Conservation (phyloP, 2,797 vertebrate genomes). For the Lacerta agilis region DNA sequence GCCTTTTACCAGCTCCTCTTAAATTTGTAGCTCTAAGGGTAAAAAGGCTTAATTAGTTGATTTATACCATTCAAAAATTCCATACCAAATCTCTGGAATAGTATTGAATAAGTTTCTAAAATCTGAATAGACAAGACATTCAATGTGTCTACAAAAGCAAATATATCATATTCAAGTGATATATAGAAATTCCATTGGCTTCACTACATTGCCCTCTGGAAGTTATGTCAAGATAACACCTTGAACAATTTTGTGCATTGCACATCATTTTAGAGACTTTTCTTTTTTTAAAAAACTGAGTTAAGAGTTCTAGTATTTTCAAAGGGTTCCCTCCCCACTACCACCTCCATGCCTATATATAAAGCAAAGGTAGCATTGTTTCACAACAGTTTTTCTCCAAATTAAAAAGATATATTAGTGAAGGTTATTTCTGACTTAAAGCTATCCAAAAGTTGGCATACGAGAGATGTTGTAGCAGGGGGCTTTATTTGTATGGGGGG, state of each 20-base stretch:
- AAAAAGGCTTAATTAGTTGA: background rate
- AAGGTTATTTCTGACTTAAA: background rate
- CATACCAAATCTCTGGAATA: slow-evolving; percentile 15
- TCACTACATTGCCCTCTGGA: slow-evolving; percentile 24
- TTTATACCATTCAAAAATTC: background rate
- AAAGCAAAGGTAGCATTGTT: background rate
- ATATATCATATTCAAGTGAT: background rate
- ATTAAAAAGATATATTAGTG: background rate
- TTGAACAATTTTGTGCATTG: background rate
- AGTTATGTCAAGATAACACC: slow-evolving; percentile 5
- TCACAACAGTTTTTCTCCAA: background rate
- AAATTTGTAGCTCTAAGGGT: background rate
- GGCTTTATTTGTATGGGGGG: background rate
- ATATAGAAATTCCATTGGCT: slow-evolving; percentile 32
- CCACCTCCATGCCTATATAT: background rate
- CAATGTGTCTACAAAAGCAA: background rate
- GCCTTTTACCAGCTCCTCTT: background rate
- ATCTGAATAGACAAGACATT: background rate
- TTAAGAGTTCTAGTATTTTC: background rate
- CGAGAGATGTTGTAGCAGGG: background rate
- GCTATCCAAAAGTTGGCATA: background rate
- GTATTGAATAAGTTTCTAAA: background rate
- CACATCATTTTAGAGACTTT: slow-evolving; percentile 14
- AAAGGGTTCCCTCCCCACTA: background rate
- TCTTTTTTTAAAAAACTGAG: background rate